Conservation (phyloP, 2,797 vertebrate genomes). For the Oreortyx pictus region DNA sequence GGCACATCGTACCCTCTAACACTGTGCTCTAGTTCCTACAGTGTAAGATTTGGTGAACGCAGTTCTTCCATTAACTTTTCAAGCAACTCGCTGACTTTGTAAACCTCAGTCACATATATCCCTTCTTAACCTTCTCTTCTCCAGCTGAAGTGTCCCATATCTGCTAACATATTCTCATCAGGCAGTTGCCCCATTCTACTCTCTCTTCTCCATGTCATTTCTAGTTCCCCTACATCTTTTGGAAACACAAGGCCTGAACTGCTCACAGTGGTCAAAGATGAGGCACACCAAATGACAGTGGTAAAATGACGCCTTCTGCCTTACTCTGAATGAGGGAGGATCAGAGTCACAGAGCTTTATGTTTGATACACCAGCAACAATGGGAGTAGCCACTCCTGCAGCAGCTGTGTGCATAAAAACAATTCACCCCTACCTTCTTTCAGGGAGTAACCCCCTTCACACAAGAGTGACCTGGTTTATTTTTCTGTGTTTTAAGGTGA, state of each 20-base stretch:
- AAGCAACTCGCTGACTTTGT: background rate
- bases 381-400: background rate
- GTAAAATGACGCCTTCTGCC: background rate
- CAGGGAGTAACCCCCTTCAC: background rate
- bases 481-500: background rate
- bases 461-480: background rate
- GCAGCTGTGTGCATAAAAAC: accelerated
- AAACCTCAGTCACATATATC: background rate
- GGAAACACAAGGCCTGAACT: background rate
- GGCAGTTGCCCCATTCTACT: background rate
- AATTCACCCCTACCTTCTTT: background rate
- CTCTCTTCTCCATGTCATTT: accelerated
- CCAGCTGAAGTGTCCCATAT: background rate
- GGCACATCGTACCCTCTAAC: background rate
- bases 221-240: background rate
- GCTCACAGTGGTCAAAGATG: background rate
- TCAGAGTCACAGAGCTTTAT: background rate
- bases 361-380: background rate
- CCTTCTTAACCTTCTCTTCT: background rate
- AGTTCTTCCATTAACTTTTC: background rate
- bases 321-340: background rate
- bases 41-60: background rate
- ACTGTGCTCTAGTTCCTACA: background rate
- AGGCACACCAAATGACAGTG: background rate
- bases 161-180: background rate